Conservation (phyloP, 2,797 vertebrate species). For the Sebastes variabilis region DNA sequence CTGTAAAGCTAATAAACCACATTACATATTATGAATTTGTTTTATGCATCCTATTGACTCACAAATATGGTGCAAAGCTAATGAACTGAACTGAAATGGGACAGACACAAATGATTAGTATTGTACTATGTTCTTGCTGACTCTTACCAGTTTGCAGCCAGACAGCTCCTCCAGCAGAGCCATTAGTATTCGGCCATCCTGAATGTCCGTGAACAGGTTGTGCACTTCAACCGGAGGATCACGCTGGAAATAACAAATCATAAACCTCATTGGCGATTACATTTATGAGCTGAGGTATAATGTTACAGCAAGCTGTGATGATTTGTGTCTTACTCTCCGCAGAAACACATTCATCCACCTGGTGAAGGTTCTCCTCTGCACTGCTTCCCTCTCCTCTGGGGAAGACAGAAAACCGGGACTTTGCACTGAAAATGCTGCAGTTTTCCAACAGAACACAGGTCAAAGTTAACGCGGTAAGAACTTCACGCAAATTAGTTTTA, state of each 20-base stretch:
- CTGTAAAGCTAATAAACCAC: constrained; percentile 82
- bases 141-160: constrained; percentile 88
- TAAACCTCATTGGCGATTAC: background rate
- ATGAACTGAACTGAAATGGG: background rate
- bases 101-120: too few relatives aligned
- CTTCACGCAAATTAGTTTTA: too few relatives aligned
- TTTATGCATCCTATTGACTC: background rate
- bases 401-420: background rate
- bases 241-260: constrained; percentile 70
- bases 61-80: background rate
- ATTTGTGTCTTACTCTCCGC: constrained; percentile 82
- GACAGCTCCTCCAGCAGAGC: constrained; percentile 90
- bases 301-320: background rate
- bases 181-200: constrained; percentile 92
- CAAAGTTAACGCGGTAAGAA: too few relatives aligned
- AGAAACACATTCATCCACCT: constrained; percentile 92
- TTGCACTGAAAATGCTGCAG: background rate
- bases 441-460: background rate
- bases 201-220: constrained; percentile 89
- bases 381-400: constrained; percentile 84
- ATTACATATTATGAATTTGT: background rate
- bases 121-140: background rate
- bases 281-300: background rate
- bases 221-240: constrained; percentile 87
- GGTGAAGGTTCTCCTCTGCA: constrained; percentile 89